Base-by-base conservation (phyloP, 2,113 vertebrate species). In the Phrynocephalus versicolor region DNA sequence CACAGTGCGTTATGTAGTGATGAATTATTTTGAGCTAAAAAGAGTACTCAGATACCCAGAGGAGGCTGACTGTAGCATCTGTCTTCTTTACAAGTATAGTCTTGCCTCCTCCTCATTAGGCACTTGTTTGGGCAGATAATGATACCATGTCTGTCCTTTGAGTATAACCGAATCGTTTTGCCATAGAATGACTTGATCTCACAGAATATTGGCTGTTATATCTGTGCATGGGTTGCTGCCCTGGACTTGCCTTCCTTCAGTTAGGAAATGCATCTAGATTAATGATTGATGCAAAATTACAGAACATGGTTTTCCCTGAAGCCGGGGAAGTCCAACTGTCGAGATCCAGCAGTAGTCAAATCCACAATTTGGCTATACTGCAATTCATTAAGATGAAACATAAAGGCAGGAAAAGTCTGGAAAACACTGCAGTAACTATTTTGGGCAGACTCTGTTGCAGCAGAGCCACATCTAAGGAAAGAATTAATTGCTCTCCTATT, bases 391-490 rank as follows among this genome's bases (percentile, higher is more conserved):
- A n/a, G n/a, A n/a, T n/a, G n/a, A n/a, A n/a, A n/a, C n/a, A n/a
- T n/a, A n/a, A n/a, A n/a, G n/a, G n/a, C n/a, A n/a, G n/a, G n/a
- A 55, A 14, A 70, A 57, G 45, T 57, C 67, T 70, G 18, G n/a
- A n/a, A 81, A 90, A 79, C 2, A 30, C 5, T 71, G 51, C 51
- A 90, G 6, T 27, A 82, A 6, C 13, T 79, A 8, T 64, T 80
- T 88, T 45, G 88, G 84, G 87, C 45, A 88, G 67, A 86, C 30
- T 65, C 2, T 65, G 18, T 25, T 27, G n/a, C n/a, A n/a, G n/a
- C n/a, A n/a, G n/a, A n/a, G n/a, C n/a, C n/a, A n/a, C n/a, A n/a
- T n/a, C n/a, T n/a, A n/a, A 16, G 27, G 64, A 12, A 6, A 90
- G 83, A n/a, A 33, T 33, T 27, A 41, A 23, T 1, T 9, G 2